These are phyloP conservation scores for Syngnathus scovelli DNA, from an alignment of 2,113 vertebrate species.

Conservation along the genomic window DNA sequence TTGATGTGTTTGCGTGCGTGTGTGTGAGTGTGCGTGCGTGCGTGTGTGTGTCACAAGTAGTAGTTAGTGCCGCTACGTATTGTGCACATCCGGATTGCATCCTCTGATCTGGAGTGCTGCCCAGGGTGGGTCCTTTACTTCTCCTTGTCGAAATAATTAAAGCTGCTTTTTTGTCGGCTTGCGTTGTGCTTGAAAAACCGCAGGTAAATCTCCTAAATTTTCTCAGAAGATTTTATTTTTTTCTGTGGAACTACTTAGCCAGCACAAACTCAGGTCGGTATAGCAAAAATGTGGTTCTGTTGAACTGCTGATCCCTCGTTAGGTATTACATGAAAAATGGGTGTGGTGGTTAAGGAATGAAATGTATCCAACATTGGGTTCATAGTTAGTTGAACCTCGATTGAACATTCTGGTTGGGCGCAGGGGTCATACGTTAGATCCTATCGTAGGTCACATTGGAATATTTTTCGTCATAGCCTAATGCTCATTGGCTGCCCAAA, in stretches of 20 bases:
- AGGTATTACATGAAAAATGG: neutral
- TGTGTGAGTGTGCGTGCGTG: too few species aligned
- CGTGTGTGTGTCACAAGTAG: neutral
- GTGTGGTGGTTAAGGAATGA: neutral
- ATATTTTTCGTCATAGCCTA: too few species aligned
- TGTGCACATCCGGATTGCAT: conserved; percentile 40
- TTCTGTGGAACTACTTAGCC: neutral
- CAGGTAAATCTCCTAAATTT: neutral
- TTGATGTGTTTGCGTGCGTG: neutral
- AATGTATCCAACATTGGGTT: neutral
- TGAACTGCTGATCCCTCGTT: neutral
- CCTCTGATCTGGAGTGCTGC: conserved; percentile 39
- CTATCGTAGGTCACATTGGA: too few species aligned
- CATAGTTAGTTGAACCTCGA: neutral
- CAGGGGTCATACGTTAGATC: too few species aligned
- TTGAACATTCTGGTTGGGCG: too few species aligned
- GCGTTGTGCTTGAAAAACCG: neutral
- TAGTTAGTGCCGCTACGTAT: conserved; percentile 3
- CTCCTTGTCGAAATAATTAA: conserved; percentile 37
- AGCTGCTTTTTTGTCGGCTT: conserved; percentile 28
- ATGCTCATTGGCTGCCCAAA: too few species aligned
- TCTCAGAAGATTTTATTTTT: neutral
- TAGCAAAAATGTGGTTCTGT: neutral
- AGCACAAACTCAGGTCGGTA: neutral
- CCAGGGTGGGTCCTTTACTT: conserved; percentile 52